A percentile compares a stretch with the other conserved stretches of the same genome.
These are phyloP conservation scores for Nymphalis io DNA, from an alignment of 1,140 invertebrate genomes.

Conservation along the genomic window DNA sequence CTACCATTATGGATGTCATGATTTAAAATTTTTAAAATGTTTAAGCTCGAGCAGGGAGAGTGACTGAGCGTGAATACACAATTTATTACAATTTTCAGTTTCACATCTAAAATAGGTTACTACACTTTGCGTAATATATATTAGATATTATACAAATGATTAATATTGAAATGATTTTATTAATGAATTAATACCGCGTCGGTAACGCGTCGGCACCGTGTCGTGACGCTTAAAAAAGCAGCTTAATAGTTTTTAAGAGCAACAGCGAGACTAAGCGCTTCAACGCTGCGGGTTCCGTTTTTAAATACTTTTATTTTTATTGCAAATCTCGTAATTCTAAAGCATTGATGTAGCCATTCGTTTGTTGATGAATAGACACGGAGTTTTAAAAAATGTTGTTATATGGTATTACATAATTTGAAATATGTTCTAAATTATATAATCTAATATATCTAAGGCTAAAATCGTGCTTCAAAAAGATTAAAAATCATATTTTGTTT, in stretches of 20 bases:
- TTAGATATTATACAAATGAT: too few relatives aligned
- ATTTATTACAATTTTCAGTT: too few relatives aligned
- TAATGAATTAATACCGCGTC: neutral
- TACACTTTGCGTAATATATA: too few relatives aligned
- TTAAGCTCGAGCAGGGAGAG: too few relatives aligned
- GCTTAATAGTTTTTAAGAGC: slow-evolving; percentile 39
- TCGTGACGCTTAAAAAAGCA: slow-evolving; percentile 8
- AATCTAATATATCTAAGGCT: too few relatives aligned
- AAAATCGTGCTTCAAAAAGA: too few relatives aligned
- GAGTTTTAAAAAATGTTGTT: neutral
- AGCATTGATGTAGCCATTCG: neutral
- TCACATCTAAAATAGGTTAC: too few relatives aligned
- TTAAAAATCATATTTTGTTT: too few relatives aligned
- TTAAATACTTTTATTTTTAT: slow-evolving; percentile 35
- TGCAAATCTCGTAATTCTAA: slow-evolving; percentile 21
- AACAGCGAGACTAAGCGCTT: slow-evolving; percentile 35
- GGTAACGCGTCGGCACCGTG: slow-evolving; percentile 1
- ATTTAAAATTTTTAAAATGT: too few relatives aligned
- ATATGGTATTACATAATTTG: neutral
- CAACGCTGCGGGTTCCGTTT: slow-evolving; percentile 21
- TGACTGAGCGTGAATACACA: too few relatives aligned
- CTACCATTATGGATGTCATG: too few relatives aligned
- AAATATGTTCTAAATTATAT: neutral
- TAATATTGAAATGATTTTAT: too few relatives aligned
- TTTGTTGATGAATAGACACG: neutral